Evolutionary conservation across 2,888 invertebrate species (phyloP).

Genomic region (Himalopsyche anomala): DNA sequence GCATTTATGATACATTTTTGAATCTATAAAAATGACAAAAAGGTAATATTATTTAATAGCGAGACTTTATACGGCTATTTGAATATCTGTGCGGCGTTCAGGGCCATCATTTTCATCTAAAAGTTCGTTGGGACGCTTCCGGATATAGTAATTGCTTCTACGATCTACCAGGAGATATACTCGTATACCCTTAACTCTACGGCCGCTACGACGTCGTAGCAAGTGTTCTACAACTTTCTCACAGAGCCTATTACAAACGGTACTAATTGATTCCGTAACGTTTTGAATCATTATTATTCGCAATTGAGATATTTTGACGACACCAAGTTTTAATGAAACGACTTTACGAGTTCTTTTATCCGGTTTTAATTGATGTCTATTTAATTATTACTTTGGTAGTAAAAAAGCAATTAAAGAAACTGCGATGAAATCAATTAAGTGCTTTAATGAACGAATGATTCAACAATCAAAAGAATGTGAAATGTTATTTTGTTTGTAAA

Average conservation of each 20-base stretch:
- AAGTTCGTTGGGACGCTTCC: neutral
- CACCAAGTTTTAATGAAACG: slow-evolving; percentile 4
- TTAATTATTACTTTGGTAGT: too few relatives aligned
- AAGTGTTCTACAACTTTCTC: slow-evolving; percentile 30
- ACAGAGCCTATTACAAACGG: neutral
- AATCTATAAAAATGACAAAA: too few relatives aligned
- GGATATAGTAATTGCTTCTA: slow-evolving; percentile 6
- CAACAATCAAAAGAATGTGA: too few relatives aligned
- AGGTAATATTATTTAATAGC: too few relatives aligned
- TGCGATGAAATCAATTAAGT: too few relatives aligned
- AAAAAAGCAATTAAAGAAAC: too few relatives aligned
- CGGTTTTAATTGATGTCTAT: neutral
- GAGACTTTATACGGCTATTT: neutral
- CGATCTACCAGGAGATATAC: neutral
- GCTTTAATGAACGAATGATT: too few relatives aligned
- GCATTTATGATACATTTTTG: too few relatives aligned
- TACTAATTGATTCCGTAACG: slow-evolving; percentile 15
- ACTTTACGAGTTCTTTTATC: slow-evolving; percentile 18
- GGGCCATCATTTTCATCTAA: neutral
- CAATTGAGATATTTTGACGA: slow-evolving; percentile 21
- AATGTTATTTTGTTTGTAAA: too few relatives aligned
- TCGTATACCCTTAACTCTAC: neutral
- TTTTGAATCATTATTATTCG: neutral
- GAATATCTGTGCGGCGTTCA: neutral
- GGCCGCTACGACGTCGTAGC: slow-evolving; percentile 18